Percentiles rank a stretch among this genome's conserved stretches.
phyloP scores from a whole-genome alignment of 2,113 vertebrate species.

The Echinops telfairi region DNA sequence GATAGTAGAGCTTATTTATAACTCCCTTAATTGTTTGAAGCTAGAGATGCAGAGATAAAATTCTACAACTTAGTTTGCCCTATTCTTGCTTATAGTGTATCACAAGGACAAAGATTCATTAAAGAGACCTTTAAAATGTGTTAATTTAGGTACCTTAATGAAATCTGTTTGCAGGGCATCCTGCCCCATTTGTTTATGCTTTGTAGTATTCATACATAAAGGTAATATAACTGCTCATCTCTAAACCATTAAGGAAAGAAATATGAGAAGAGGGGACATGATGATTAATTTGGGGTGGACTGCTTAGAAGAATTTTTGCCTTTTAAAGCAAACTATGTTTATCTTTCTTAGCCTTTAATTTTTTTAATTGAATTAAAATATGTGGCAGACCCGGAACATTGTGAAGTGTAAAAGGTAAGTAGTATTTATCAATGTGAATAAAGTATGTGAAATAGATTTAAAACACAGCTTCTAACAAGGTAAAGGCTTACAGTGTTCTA shows the following conservation, averaged over 20 bases:
- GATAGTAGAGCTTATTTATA: slow-evolving; percentile 74
- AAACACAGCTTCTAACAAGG: slow-evolving; percentile 52
- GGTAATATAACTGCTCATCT: slow-evolving; percentile 82
- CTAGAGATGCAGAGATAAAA: slow-evolving; percentile 70
- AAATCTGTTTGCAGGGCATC: slow-evolving; percentile 83
- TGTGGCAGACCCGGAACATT: slow-evolving; percentile 74
- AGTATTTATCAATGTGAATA: slow-evolving; percentile 76
- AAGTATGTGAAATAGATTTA: slow-evolving; percentile 69
- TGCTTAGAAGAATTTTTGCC: slow-evolving; percentile 68
- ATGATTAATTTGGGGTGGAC: slow-evolving; percentile 81
- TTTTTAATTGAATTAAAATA: slow-evolving; percentile 81
- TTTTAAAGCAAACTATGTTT: slow-evolving; percentile 82
- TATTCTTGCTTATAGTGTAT: slow-evolving; percentile 78
- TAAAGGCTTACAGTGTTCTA: slow-evolving; percentile 45
- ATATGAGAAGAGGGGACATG: slow-evolving; percentile 77
- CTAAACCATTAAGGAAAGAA: slow-evolving; percentile 83
- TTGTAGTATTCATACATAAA: slow-evolving; percentile 84
- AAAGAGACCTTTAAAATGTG: slow-evolving; percentile 85
- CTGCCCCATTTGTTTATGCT: slow-evolving; percentile 84
- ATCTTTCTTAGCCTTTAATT: slow-evolving; percentile 75
- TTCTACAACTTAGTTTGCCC: slow-evolving; percentile 73
- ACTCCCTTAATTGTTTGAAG: slow-evolving; percentile 81
- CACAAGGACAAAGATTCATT: slow-evolving; percentile 81
- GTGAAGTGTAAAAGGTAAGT: slow-evolving; percentile 78
- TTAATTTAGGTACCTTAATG: slow-evolving; percentile 84